Base-by-base conservation (phyloP, 2,113 vertebrate genomes). In the Pimephales promelas region DNA sequence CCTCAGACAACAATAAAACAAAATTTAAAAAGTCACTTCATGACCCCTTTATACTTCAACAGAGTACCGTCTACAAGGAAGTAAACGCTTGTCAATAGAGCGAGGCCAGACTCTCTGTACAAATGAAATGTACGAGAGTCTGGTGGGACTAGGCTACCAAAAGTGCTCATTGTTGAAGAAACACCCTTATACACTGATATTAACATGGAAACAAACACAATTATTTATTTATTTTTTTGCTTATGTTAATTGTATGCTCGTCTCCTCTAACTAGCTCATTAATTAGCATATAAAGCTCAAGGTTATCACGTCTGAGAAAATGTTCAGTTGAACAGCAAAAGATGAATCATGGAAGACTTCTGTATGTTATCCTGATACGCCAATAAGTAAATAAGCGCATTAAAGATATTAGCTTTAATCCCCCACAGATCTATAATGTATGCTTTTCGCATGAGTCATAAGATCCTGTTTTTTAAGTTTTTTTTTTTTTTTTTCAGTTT, bases 251-350 rank as follows among this genome's bases (percentile, higher is more conserved):
- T 77, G 11, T 52, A 40, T 66, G 43, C 70, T 22, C 68, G 47
- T 61, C 77, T 72, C 56, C 62, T 40, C 47, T 86, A 87, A 89
- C 88, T 83, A 89, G 81, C 26, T 77, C 59, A 26, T 64, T 80
- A 74, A 83, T 85, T 78, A 86, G 26, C 77, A 81, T 82, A 18
- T 61, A 64, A 70, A 54, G 36, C 86, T 88, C 54, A 36, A 40
- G 80, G 86, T 89, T 86, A 56, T 78, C 64, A 49, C 6, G 14
- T 57, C 49, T 76, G 52, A 57, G 31, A 61, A 54, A n/a, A 77
- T 22, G 5, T 40, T 77, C 3, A 20, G 10, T 13, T 14, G 1
- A 56, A 57, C 22, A 40, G 74, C 14, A 59, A 47, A 47, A 49
- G 57, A 31, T 79, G 43, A 64, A 43, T 61, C 75, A 5, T 2